Percentiles rank a stretch among this genome's conserved stretches.
Conservation (phyloP, 2,888 invertebrate genomes). For the Drosophila prolongata region DNA sequence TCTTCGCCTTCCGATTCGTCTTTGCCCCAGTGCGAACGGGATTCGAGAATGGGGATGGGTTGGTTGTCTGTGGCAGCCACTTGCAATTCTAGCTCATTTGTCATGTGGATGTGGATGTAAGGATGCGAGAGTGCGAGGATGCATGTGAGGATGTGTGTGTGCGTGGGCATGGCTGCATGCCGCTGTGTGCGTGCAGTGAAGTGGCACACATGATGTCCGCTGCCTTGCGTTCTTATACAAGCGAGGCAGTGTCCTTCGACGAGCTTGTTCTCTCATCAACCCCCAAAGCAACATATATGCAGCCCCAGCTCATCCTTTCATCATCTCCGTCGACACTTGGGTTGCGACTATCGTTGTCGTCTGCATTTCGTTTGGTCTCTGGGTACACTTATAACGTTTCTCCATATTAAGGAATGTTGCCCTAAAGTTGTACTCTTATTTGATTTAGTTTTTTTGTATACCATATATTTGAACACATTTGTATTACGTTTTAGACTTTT, state of each 20-base stretch:
- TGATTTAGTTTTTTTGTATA: too few relatives aligned
- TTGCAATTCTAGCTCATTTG: slow-evolving; percentile 74
- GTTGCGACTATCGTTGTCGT: slow-evolving; percentile 41
- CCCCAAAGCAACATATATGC: slow-evolving; percentile 16
- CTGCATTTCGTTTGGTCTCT: slow-evolving; percentile 49
- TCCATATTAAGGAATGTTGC: too few relatives aligned
- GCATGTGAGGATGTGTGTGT: slow-evolving; percentile 26
- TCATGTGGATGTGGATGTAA: slow-evolving; percentile 55
- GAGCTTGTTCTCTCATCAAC: slow-evolving; percentile 52
- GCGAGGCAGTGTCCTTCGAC: slow-evolving; percentile 67
- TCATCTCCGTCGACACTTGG: slow-evolving; percentile 46
- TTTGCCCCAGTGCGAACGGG: background rate
- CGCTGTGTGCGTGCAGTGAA: slow-evolving; percentile 70
- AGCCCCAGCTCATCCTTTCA: slow-evolving; percentile 28
- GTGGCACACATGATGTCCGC: slow-evolving; percentile 68
- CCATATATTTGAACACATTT: too few relatives aligned
- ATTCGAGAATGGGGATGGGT: slow-evolving; percentile 6
- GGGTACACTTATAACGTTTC: background rate
- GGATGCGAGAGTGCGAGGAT: slow-evolving; percentile 10
- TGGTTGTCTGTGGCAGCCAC: slow-evolving; percentile 63
- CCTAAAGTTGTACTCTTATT: too few relatives aligned
- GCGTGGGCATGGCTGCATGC: slow-evolving; percentile 38
- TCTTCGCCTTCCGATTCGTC: slow-evolving; percentile 12
- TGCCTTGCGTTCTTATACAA: slow-evolving; percentile 42
- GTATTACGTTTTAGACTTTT: too few relatives aligned